phyloP scores from a whole-genome alignment of 2,888 invertebrate genomes.

The Lamellibrachia columna region DNA sequence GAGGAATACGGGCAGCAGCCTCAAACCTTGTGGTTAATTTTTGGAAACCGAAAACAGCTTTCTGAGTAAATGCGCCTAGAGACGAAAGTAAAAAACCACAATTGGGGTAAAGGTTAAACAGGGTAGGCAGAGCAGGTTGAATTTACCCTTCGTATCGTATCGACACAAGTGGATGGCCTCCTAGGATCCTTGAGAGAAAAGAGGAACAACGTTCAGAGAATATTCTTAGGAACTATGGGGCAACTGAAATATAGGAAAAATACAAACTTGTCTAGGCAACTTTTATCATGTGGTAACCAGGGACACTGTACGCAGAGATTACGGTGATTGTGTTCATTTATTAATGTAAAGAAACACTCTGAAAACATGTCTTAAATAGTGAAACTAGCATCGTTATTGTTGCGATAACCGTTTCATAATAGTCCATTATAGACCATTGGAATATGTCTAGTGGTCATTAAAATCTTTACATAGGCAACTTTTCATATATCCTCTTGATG shows the following conservation, averaged over 20 bases:
- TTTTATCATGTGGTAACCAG: neutral
- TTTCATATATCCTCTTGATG: neutral
- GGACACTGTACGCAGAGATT: neutral
- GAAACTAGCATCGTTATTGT: neutral
- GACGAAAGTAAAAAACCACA: neutral
- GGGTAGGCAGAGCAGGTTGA: neutral
- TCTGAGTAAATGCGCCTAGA: neutral
- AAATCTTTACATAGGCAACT: neutral
- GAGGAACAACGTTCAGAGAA: neutral
- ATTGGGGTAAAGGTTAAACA: neutral
- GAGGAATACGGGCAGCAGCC: neutral
- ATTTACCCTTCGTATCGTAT: slow-evolving; percentile 4
- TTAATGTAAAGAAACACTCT: neutral
- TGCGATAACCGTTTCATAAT: neutral
- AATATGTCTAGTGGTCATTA: neutral
- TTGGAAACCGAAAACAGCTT: neutral
- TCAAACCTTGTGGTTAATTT: neutral
- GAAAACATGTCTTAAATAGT: neutral
- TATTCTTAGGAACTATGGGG: neutral
- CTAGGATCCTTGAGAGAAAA: neutral
- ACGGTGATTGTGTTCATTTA: neutral
- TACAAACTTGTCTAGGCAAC: neutral
- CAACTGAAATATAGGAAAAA: neutral
- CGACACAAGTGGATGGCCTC: neutral
- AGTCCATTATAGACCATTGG: neutral